Evolutionary conservation across 2,113 vertebrate genomes (phyloP).

Genomic region (Stercorarius parasiticus): DNA sequence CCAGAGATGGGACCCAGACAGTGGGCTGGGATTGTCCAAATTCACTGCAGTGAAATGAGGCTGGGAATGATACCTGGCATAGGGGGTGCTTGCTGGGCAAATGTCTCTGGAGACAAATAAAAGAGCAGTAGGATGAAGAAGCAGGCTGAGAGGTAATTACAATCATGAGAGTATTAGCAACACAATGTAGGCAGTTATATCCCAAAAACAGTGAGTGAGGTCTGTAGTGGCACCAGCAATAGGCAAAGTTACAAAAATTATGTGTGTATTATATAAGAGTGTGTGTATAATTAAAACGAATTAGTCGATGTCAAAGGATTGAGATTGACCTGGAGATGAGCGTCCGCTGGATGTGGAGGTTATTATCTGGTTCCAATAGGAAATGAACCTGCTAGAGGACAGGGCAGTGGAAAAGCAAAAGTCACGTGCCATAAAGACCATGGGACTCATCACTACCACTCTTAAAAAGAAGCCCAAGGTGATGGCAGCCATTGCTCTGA

Average conservation of each 20-base stretch:
- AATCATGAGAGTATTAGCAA: not conserved
- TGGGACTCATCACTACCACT: not conserved
- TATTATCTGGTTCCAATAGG: not conserved
- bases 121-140: not conserved
- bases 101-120: not conserved
- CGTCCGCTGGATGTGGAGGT: not conserved
- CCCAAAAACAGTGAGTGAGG: not conserved
- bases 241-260: not conserved
- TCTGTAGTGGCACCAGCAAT: not conserved
- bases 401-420: not conserved
- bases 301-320: not conserved
- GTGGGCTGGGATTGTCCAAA: not conserved
- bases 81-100: not conserved
- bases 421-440: not conserved
- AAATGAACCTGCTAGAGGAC: not conserved
- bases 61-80: not conserved
- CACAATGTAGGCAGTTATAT: not conserved
- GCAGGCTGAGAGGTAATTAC: not conserved
- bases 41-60: not conserved
- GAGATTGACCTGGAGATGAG: not conserved
- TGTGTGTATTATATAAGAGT: not conserved
- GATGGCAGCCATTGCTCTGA: not conserved
- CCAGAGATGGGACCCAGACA: accelerated
- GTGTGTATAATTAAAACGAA: not conserved
- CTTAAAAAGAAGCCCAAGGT: not conserved